phyloP scores from a whole-genome alignment of 2,113 vertebrate genomes.

The Maylandia zebra region DNA sequence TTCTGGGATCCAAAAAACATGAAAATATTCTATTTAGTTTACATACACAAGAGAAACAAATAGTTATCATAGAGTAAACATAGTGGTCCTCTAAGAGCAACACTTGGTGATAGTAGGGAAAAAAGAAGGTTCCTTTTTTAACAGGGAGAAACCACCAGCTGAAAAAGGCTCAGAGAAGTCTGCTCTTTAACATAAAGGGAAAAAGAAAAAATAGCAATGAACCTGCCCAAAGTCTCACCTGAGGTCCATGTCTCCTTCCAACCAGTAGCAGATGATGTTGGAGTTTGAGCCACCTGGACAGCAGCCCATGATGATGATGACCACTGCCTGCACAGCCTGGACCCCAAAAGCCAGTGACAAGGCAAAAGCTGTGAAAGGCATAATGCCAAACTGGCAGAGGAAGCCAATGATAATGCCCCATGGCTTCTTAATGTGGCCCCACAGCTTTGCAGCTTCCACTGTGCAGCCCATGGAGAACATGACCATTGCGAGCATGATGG shows the following conservation, averaged over 20 bases:
- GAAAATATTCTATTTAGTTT: neutral
- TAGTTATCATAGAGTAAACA: no score
- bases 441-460: conserved; percentile 80
- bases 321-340: conserved; percentile 84
- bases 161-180: accelerated
- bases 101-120: neutral
- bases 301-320: conserved; percentile 91
- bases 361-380: conserved; percentile 89
- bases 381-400: conserved; percentile 96
- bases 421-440: conserved; percentile 77
- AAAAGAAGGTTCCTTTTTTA: accelerated
- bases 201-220: neutral
- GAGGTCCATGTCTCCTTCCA: conserved; percentile 96
- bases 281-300: conserved; percentile 91
- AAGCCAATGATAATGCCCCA: conserved; percentile 93
- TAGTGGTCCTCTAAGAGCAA: neutral
- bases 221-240: conserved; percentile 77
- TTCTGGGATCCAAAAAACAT: no score
- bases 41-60: neutral
- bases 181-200: no score
- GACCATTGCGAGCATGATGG: conserved; percentile 83
- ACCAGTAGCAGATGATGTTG: conserved; percentile 91
- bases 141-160: no score
- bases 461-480: conserved; percentile 99
- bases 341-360: conserved; percentile 76